A percentile compares a stretch with the other conserved stretches of the same genome.
These are phyloP conservation scores for Intellagama lesueurii DNA, from an alignment of 2,797 vertebrate species.

Conservation along the genomic window DNA sequence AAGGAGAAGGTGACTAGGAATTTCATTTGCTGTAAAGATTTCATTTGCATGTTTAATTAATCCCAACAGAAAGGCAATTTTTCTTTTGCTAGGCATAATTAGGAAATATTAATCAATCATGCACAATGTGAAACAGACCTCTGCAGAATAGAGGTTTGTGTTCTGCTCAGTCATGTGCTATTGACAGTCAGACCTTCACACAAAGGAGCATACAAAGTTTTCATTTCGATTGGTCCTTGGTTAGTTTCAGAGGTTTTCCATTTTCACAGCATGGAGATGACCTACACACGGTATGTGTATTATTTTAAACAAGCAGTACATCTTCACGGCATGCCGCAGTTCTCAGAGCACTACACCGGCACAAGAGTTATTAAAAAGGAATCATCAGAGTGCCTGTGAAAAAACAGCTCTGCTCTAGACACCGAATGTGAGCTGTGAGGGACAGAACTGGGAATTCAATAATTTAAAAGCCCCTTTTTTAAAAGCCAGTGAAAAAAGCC, in stretches of 20 bases:
- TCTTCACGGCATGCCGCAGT: background rate
- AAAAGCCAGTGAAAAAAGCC: background rate
- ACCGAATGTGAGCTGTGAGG: background rate
- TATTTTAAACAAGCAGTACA: background rate
- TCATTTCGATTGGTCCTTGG: background rate
- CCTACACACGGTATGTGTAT: background rate
- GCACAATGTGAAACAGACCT: background rate
- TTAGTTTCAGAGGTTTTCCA: background rate
- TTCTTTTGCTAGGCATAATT: too few relatives aligned
- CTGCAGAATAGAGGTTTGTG: background rate
- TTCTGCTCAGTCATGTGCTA: background rate
- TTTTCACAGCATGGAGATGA: background rate
- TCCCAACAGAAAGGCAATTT: background rate
- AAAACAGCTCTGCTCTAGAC: background rate
- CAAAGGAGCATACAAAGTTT: background rate
- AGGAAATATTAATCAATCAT: background rate
- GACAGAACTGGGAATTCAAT: background rate
- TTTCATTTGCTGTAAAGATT: background rate
- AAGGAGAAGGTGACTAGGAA: background rate
- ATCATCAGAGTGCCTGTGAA: background rate
- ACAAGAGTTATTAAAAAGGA: background rate
- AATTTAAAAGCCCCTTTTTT: background rate
- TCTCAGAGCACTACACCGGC: background rate
- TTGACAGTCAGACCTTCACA: background rate
- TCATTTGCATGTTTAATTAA: background rate